Evolutionary conservation across 2,888 invertebrate species (phyloP).

Genomic region (Theretra japonica): DNA sequence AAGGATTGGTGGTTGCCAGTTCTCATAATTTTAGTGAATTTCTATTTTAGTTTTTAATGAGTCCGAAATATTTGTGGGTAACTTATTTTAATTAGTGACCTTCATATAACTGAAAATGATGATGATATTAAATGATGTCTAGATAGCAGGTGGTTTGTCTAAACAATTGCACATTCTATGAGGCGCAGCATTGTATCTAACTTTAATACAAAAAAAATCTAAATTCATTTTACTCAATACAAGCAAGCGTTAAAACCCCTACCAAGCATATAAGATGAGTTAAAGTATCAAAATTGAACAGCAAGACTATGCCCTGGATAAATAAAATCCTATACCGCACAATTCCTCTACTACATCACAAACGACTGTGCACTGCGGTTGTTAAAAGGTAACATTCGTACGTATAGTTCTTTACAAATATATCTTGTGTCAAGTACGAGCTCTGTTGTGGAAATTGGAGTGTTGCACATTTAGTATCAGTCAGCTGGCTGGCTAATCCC

Average conservation of each 20-base stretch:
- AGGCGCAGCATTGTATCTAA: no score
- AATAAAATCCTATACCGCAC: background rate
- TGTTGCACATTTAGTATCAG: slow-evolving; percentile 34
- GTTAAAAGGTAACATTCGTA: slow-evolving; percentile 39
- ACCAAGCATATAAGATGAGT: background rate
- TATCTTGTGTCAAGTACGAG: slow-evolving; percentile 46
- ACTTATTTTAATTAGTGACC: background rate
- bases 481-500: background rate
- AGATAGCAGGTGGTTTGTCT: no score
- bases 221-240: no score
- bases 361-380: slow-evolving; percentile 41
- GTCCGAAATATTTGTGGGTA: no score
- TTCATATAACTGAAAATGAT: background rate
- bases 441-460: slow-evolving; percentile 46
- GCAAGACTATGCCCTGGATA: background rate
- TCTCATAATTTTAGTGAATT: no score
- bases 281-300: no score
- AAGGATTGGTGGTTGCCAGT: no score
- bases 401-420: slow-evolving; percentile 47
- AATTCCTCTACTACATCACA: slow-evolving; percentile 17
- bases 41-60: no score
- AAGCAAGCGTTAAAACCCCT: background rate
- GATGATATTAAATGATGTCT: background rate
- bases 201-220: no score
- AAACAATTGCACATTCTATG: no score